phyloP scores from a whole-genome alignment of 2,888 invertebrate genomes.

The Brachylomia viminalis region DNA sequence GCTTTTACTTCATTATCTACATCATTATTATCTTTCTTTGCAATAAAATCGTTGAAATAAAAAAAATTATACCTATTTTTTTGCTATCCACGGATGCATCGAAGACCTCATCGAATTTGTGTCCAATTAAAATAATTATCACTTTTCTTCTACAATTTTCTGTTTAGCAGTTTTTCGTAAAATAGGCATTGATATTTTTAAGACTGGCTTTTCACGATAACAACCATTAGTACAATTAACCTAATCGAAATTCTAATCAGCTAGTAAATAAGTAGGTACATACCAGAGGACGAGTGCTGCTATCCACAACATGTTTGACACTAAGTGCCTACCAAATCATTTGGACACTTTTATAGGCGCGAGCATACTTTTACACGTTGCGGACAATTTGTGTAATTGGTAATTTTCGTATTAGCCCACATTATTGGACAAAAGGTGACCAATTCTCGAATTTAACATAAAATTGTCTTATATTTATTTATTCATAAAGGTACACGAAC shows the following conservation, averaged over 20 bases:
- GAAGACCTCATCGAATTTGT: background rate
- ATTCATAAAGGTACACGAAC: too few relatives aligned
- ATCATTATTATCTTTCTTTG: too few relatives aligned
- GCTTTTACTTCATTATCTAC: too few relatives aligned
- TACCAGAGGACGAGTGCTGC: conserved; percentile 31
- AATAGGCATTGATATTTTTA: too few relatives aligned
- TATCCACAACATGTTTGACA: conserved; percentile 22
- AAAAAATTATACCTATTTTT: too few relatives aligned
- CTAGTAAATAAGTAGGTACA: conserved; percentile 1
- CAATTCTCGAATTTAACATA: background rate
- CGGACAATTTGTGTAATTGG: conserved; percentile 1
- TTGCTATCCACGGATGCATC: too few relatives aligned
- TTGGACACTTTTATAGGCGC: conserved; percentile 2
- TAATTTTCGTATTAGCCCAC: background rate
- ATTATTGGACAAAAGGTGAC: background rate
- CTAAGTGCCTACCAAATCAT: background rate
- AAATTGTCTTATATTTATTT: too few relatives aligned
- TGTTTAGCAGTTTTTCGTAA: too few relatives aligned
- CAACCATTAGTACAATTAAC: background rate
- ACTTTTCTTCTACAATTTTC: background rate
- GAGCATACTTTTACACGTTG: background rate
- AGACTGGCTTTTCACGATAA: background rate
- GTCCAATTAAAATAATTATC: background rate
- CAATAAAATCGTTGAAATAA: too few relatives aligned
- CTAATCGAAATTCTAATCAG: background rate